These are phyloP conservation scores for Melanotaenia duboulayi DNA, from an alignment of 2,113 vertebrate species.

Conservation along the genomic window DNA sequence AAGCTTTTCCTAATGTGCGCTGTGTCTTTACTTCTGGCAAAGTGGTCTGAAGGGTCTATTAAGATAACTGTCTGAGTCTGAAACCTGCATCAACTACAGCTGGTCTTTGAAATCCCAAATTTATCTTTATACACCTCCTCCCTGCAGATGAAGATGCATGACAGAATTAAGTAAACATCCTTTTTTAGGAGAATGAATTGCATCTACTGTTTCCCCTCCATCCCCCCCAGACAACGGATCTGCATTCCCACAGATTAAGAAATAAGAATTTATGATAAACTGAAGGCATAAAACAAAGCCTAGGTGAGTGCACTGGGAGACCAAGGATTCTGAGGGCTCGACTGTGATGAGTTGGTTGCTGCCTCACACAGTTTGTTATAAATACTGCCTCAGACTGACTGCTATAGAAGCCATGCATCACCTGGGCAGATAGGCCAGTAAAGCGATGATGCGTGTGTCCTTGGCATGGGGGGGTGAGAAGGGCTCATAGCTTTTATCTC, in stretches of 20 bases:
- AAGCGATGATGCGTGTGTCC: constrained; percentile 77
- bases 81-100: constrained; percentile 2
- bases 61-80: constrained; percentile 17
- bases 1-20: constrained; percentile 2
- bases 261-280: constrained; percentile 30
- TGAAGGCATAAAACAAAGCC: constrained; percentile 19
- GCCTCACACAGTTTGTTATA: constrained; percentile 69
- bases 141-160: not conserved
- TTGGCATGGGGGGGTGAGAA: constrained; percentile 61
- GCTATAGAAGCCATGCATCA: constrained; percentile 77
- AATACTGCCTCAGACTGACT: constrained; percentile 68
- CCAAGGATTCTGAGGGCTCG: constrained; percentile 44
- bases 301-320: constrained; percentile 27
- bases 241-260: constrained; percentile 33
- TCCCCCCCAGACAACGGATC: constrained; percentile 40
- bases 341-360: constrained; percentile 60
- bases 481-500: constrained; percentile 76
- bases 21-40: constrained; percentile 19
- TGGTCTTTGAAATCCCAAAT: not conserved
- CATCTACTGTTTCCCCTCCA: constrained; percentile 11
- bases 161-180: constrained; percentile 26
- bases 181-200: constrained; percentile 26
- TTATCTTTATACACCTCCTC: not conserved
- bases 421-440: constrained; percentile 75
- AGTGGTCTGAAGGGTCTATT: constrained; percentile 33